A percentile compares a stretch with the other conserved stretches of the same genome.
phyloP scores from a whole-genome alignment of 1,140 invertebrate genomes.

The Anthonomus grandis region DNA sequence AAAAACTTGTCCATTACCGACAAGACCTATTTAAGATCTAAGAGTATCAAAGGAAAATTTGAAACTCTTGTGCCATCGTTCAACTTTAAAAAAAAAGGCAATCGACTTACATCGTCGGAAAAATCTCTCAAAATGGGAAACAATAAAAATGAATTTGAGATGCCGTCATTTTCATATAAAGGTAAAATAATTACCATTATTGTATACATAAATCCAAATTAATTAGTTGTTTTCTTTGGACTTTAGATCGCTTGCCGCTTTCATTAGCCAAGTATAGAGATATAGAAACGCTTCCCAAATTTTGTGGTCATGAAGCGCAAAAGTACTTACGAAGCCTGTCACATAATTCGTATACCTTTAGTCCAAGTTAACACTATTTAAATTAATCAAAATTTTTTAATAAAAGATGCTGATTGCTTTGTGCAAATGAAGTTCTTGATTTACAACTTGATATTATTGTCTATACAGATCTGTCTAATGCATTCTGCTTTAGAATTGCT shows the following conservation, averaged over 20 bases:
- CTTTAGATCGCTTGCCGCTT: neutral
- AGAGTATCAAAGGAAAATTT: neutral
- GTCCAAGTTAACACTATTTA: no score
- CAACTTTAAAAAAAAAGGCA: neutral
- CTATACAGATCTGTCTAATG: no score
- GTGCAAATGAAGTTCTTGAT: no score
- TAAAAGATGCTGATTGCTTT: no score
- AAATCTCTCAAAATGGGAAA: neutral
- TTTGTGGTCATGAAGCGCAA: neutral
- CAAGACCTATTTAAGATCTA: neutral
- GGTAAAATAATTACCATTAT: no score
- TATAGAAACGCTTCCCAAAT: neutral
- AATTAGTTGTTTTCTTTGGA: neutral
- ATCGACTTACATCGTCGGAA: neutral
- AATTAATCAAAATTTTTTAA: no score
- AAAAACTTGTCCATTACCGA: neutral
- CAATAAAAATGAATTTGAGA: neutral
- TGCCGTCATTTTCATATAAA: no score
- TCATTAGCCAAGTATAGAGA: neutral
- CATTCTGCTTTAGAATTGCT: no score
- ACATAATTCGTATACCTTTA: no score
- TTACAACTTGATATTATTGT: no score
- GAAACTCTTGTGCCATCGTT: neutral
- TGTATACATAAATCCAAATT: neutral
- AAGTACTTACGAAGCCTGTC: no score